Evolutionary conservation across 1,140 invertebrate genomes (phyloP).

Genomic region (Euura lappo): DNA sequence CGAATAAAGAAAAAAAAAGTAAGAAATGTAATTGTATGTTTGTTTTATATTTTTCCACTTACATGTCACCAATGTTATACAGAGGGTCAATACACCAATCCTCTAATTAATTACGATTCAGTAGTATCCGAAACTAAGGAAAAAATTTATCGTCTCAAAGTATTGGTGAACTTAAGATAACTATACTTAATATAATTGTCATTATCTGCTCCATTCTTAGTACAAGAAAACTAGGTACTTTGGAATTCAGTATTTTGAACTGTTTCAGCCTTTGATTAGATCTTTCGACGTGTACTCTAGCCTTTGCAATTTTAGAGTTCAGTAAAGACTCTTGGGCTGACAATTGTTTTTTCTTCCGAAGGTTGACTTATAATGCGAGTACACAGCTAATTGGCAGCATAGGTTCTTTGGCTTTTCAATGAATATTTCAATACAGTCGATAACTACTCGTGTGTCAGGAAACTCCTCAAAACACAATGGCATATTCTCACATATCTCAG

Average conservation of each 20-base stretch:
- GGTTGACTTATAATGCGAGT: constrained; percentile 38
- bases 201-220: constrained; percentile 15
- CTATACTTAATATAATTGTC: not conserved
- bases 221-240: constrained; percentile 12
- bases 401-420: constrained; percentile 30
- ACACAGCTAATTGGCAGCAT: constrained; percentile 29
- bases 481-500: constrained; percentile 28
- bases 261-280: constrained; percentile 38
- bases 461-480: constrained; percentile 28
- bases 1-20: not conserved
- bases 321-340: constrained; percentile 28
- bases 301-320: constrained; percentile 37
- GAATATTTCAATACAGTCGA: constrained; percentile 38
- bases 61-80: too few relatives aligned
- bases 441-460: constrained; percentile 24
- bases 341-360: constrained; percentile 22
- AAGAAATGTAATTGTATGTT: not conserved
- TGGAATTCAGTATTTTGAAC: constrained; percentile 30
- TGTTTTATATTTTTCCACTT: too few relatives aligned
- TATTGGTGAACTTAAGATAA: constrained; percentile 12
- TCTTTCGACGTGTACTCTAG: constrained; percentile 19
- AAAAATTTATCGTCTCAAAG: constrained; percentile 6
- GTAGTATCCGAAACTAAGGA: not conserved
- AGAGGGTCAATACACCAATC: too few relatives aligned
- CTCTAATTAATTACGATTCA: not conserved